These are phyloP conservation scores for Drosophila pallidifrons DNA, from an alignment of 1,140 invertebrate species.

Conservation along the genomic window DNA sequence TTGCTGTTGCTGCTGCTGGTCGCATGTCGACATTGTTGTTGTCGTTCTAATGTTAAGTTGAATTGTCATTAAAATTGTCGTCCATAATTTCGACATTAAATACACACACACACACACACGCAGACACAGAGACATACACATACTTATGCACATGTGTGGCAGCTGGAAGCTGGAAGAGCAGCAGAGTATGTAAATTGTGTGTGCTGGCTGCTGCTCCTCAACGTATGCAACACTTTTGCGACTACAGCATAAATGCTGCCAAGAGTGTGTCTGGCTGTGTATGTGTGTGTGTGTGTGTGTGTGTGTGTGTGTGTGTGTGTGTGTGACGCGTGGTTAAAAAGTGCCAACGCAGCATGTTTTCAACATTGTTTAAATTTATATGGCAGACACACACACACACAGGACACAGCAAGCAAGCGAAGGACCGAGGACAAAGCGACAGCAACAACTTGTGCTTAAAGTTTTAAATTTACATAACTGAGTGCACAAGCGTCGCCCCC, in stretches of 20 bases:
- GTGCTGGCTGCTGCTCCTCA: slow-evolving; percentile 47
- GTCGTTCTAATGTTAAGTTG: slow-evolving; percentile 80
- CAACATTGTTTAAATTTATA: slow-evolving; percentile 84
- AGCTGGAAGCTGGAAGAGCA: neutral
- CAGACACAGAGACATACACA: slow-evolving; percentile 43
- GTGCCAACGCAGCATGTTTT: slow-evolving; percentile 83
- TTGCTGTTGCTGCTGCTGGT: slow-evolving; percentile 56
- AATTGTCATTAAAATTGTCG: slow-evolving; percentile 83
- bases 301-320: slow-evolving; percentile 46
- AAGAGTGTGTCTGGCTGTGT: slow-evolving; percentile 23
- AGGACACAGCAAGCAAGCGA: slow-evolving; percentile 30
- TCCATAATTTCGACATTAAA: slow-evolving; percentile 83
- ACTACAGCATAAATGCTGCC: slow-evolving; percentile 72
- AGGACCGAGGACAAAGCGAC: slow-evolving; percentile 20
- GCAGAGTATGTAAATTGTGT: slow-evolving; percentile 72
- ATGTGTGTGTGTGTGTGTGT: too few species aligned
- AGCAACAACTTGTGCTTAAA: slow-evolving; percentile 75
- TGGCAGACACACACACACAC: slow-evolving; percentile 61
- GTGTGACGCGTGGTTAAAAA: slow-evolving; percentile 77
- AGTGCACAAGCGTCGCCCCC: slow-evolving; percentile 17
- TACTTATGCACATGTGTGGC: slow-evolving; percentile 22
- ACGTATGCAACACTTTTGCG: slow-evolving; percentile 76
- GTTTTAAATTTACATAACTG: slow-evolving; percentile 79
- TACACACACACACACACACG: slow-evolving; percentile 64
- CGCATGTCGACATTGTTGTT: slow-evolving; percentile 70